Evolutionary conservation across 2,888 invertebrate genomes (phyloP).

Genomic region (Drosophila incognita): DNA sequence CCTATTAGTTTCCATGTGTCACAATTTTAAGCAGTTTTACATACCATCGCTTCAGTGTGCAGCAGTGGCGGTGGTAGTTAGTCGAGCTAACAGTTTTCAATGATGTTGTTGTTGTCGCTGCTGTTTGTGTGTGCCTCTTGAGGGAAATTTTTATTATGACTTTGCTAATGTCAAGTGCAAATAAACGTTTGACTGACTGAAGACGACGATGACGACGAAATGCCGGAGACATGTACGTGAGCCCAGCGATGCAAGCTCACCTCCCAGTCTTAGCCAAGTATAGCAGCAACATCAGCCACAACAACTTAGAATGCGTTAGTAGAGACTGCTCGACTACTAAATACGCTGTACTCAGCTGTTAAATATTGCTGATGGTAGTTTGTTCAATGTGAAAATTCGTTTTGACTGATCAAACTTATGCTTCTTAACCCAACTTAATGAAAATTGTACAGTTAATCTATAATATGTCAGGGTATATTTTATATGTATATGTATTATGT

Average conservation of each 20-base stretch:
- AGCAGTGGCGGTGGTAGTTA: constrained; percentile 24
- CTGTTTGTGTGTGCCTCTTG: constrained; percentile 52
- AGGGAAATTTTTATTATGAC: constrained; percentile 79
- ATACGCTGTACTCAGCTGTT: background rate
- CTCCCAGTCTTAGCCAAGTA: constrained; percentile 26
- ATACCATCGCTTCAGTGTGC: constrained; percentile 40
- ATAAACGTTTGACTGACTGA: constrained; percentile 73
- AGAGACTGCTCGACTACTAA: background rate
- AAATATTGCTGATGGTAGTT: background rate
- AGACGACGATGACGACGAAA: constrained; percentile 14
- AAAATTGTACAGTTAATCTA: background rate
- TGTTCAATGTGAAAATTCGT: background rate
- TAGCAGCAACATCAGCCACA: constrained; percentile 29
- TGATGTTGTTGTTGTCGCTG: constrained; percentile 28
- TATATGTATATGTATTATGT: background rate
- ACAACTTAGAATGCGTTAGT: constrained; percentile 2
- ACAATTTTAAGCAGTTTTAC: constrained; percentile 10
- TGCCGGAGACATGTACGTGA: constrained; percentile 44
- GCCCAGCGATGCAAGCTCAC: constrained; percentile 40
- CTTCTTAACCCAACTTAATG: background rate
- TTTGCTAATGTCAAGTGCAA: constrained; percentile 82
- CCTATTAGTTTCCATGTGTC: background rate
- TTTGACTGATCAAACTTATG: background rate
- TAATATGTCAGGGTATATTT: background rate
- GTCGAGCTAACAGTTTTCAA: constrained; percentile 28